Percentiles rank a stretch among this genome's conserved stretches.
phyloP scores from a whole-genome alignment of 2,888 invertebrate genomes.

The Eupelmus urozonus region DNA sequence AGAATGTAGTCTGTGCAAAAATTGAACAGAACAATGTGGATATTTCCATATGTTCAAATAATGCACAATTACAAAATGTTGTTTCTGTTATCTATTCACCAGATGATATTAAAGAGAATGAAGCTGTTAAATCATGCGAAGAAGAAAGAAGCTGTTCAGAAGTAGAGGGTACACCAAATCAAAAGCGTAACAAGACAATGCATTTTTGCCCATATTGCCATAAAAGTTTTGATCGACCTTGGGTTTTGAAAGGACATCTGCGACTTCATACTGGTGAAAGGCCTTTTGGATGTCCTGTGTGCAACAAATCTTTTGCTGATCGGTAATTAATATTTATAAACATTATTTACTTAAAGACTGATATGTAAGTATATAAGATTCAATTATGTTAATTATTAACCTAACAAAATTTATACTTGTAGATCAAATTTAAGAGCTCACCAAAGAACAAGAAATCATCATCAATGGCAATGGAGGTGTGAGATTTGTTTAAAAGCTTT shows the following conservation, averaged over 20 bases:
- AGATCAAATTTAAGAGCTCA: constrained; percentile 86
- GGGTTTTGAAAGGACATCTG: constrained; percentile 85
- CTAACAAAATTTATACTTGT: too few relatives aligned
- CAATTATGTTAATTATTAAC: too few relatives aligned
- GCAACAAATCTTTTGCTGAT: constrained; percentile 84
- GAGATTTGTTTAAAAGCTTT: constrained; percentile 84
- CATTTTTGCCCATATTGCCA: constrained; percentile 82
- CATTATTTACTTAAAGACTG: neutral
- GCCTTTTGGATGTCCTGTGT: constrained; percentile 84
- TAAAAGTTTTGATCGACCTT: constrained; percentile 84
- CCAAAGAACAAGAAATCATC: constrained; percentile 85
- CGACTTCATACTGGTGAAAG: constrained; percentile 85
- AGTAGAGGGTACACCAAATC: constrained; percentile 64
- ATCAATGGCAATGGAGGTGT: constrained; percentile 84
- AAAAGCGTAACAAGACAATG: constrained; percentile 75
- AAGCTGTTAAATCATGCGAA: constrained; percentile 57
- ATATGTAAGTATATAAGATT: neutral
- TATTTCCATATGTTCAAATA: constrained; percentile 15
- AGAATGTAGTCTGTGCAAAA: constrained; percentile 27
- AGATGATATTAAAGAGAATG: constrained; percentile 49
- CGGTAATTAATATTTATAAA: constrained; percentile 75
- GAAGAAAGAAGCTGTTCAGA: constrained; percentile 52
- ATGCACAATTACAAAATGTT: constrained; percentile 36
- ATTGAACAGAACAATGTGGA: constrained; percentile 23
- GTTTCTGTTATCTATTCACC: constrained; percentile 54